phyloP scores from a whole-genome alignment of 1,140 invertebrate genomes.

The Rhagoletis pomonella region DNA sequence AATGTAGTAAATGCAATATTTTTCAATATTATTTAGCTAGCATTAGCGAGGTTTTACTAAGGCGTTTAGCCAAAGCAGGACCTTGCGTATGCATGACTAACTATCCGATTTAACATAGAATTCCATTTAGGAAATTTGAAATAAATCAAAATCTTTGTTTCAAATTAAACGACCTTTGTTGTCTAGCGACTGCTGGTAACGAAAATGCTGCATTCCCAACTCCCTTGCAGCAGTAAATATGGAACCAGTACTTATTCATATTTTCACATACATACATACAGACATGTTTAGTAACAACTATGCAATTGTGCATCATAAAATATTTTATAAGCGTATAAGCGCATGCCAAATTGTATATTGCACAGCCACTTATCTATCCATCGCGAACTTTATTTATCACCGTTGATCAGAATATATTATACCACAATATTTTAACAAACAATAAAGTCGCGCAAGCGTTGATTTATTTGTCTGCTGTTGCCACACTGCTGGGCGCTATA shows the following conservation, averaged over 20 bases:
- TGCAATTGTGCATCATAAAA: conserved; percentile 51
- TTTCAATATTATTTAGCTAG: no score
- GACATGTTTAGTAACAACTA: neutral
- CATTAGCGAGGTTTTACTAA: neutral
- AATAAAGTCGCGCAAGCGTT: conserved; percentile 48
- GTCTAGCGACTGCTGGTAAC: conserved; percentile 6
- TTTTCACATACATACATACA: neutral
- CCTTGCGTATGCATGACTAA: neutral
- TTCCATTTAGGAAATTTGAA: conserved; percentile 18
- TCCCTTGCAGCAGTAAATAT: neutral
- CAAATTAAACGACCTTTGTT: conserved; percentile 52
- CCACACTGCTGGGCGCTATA: neutral
- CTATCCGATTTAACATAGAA: neutral
- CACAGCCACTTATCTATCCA: conserved; percentile 47
- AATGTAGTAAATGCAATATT: no score
- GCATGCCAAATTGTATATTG: conserved; percentile 49
- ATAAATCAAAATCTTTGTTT: conserved; percentile 45
- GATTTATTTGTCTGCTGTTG: conserved; percentile 49
- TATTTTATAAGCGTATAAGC: conserved; percentile 44
- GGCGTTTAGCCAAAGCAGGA: neutral
- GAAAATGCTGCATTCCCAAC: conserved; percentile 31
- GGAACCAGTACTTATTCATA: neutral
- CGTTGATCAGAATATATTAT: conserved; percentile 53
- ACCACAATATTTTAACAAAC: conserved; percentile 53
- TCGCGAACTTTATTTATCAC: conserved; percentile 53